Base-by-base conservation (phyloP, 2,113 vertebrate genomes). In the Circaetus cinerascens region DNA sequence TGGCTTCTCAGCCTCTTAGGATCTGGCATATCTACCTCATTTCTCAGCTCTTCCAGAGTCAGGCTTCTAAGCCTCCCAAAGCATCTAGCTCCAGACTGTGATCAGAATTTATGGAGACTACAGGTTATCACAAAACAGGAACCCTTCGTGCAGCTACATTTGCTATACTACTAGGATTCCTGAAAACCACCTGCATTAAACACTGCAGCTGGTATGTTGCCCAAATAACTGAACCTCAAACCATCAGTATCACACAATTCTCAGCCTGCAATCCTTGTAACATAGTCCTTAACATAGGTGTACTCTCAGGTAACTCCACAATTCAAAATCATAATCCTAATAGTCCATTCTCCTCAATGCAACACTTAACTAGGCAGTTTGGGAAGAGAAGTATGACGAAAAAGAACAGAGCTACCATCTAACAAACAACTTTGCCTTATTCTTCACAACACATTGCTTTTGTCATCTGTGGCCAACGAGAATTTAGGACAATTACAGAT, bases 401-500 rank as follows among this genome's bases (percentile, higher is more conserved):
- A 83, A 67, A 66, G 41, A 25, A 7, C 9, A 80, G 26, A n/a
- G n/a, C 55, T 59, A 69, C 27, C 17, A 53, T 43, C 43, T 64
- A 60, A 45, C 20, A 78, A 57, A 55, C 7, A 57, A 71, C 20
- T 94, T 90, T n/a, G 34, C 23, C n/a, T 64, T 55, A 51, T 51
- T 67, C 26, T 87, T 82, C 45, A 45, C 36, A 86, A 36, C 22
- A 75, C 50, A 51, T 16, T 15, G 26, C 26, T 51, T 51, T 51
- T 27, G 15, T 51, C 26, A 51, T 51, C 26, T 27, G 50, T 51
- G 26, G 15, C 26, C 50, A 51, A 51, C 69, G 95, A 92, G 56
- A 77, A 89, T 95, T 96, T 81, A 68, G 36, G 84, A 83, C 77
- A 94, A 73, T 74, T 95, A 76, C 26, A 96, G 59, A 95, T 96